Evolutionary conservation across 2,113 vertebrate species (phyloP), one percentile per base, ranked within the genome.

Genomic region (Cervus canadensis): DNA sequence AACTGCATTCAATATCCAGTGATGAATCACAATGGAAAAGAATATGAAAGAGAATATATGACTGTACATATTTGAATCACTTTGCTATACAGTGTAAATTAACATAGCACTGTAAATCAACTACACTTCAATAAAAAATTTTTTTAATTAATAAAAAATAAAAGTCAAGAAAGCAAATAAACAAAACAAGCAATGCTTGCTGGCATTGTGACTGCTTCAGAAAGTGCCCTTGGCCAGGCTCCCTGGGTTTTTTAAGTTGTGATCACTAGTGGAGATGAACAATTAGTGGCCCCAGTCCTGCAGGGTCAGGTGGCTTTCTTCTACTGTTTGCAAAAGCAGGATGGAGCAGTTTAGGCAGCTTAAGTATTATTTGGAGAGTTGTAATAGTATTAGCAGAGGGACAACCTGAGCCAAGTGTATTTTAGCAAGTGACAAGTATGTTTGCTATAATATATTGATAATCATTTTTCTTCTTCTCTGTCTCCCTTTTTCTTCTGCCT

Each of bases 391-490:
- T 95, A 95, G 45, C 94, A n/a, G 81, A 88, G 19, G 33, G 87
- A 19, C 62, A 85, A 93, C 56, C 52, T 8, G 45, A 87, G 60
- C 14, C 48, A 93, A 92, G n/a, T 54, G 1, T 76, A 67, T 87
- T 86, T 97, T 87, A 94, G 62, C 71, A 54, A 95, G 93, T 60
- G 89, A 89, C 86, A 93, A 81, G 43, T 64, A 62, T 83, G 89
- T 95, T 96, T 96, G 62, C 60, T 89, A 4, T 95, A 82, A 78
- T 71, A 67, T 87, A 96, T 64, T 89, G 87, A 95, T 93, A 84
- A 92, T 45, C 36, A 89, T 91, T 89, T 97, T 96, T 91, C 59
- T 74, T 89, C 62, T 12, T 60, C 30, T 81, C 71, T 36, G 15
- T 79, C n/a, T 96, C n/a, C 33, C 43, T 92, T 57, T 95, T 91